Percentiles rank a stretch among this genome's conserved stretches.
Evolutionary conservation across 1,140 invertebrate species (phyloP).

Genomic region (Drosophila lini): DNA sequence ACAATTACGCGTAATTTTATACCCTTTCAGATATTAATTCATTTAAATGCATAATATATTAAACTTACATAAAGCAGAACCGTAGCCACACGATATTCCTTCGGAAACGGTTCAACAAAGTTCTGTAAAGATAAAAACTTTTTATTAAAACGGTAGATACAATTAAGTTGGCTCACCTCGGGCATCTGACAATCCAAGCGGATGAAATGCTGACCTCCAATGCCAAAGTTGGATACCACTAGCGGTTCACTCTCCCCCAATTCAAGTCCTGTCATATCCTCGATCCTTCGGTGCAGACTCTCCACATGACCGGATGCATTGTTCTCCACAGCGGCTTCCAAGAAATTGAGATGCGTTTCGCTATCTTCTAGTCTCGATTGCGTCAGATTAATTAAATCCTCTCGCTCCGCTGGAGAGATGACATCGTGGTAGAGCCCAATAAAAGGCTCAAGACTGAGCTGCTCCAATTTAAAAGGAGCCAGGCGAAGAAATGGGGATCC

Average conservation of each 20-base stretch:
- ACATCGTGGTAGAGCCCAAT: constrained; percentile 95
- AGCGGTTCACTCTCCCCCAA: constrained; percentile 86
- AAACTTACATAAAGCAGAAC: constrained; percentile 58
- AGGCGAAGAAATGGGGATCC: constrained; percentile 91
- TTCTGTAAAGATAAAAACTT: neutral
- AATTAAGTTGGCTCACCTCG: neutral
- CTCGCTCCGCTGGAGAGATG: constrained; percentile 94
- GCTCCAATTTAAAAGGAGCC: constrained; percentile 95
- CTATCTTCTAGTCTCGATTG: constrained; percentile 93
- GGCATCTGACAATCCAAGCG: constrained; percentile 86
- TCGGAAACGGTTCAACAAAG: neutral
- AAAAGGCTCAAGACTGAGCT: constrained; percentile 92
- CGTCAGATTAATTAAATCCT: constrained; percentile 92
- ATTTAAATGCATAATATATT: neutral
- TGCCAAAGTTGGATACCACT: constrained; percentile 88
- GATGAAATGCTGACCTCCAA: constrained; percentile 89
- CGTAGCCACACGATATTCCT: constrained; percentile 44
- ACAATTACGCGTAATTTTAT: neutral
- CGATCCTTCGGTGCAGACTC: constrained; percentile 85
- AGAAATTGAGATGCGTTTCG: constrained; percentile 88
- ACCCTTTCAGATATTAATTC: neutral
- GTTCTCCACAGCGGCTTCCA: constrained; percentile 89
- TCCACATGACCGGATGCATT: constrained; percentile 86
- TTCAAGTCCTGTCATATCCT: constrained; percentile 88
- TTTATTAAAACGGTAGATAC: neutral